Base-by-base conservation (phyloP, 2,113 vertebrate species). In the Heloderma charlesbogerti region DNA sequence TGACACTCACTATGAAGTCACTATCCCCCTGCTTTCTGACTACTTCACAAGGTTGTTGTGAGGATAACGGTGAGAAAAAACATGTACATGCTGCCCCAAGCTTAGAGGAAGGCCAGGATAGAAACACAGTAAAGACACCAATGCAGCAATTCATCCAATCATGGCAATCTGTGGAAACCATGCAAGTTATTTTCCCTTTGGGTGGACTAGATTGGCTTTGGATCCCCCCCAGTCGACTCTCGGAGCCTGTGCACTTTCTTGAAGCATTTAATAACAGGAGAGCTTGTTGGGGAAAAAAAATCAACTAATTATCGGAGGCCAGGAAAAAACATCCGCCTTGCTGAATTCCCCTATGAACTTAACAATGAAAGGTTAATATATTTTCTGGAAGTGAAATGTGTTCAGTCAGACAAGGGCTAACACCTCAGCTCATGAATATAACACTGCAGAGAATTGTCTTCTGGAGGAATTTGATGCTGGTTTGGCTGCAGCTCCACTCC, bases 291-390 rank as follows among this genome's bases (percentile, higher is more conserved):
- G n/a, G n/a, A n/a, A 83, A 88, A 88, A 43, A 74, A 16, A 67
- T 83, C 79, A 84, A 88, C 69, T 88, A 88, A 91, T 87, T 91
- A 91, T 88, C 29, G 1, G 71, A 71, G 34, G 57, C 37, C 40
- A 66, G 45, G 60, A 91, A 45, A 69, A 90, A 87, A 83, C 60
- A 40, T 40, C 67, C 37, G 72, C 69, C 79, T 75, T 66, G 57
- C 77, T 77, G 81, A 88, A 84, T 88, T 83, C 86, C 79, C 86
- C 86, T 88, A 80, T 83, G 90, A 91, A 91, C 90, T 75, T 74
- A 74, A 75, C 79, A 89, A 87, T 77, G 86, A 91, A 88, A 91
- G 89, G 86, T 91, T 91, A 88, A 91, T 91, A 91, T 81, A 88
- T 84, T 66, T 91, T 84, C 86, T 34, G 77, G 25, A 51, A 88